Base-by-base conservation (phyloP, 2,797 vertebrate genomes). In the Clarias platycephalus region DNA sequence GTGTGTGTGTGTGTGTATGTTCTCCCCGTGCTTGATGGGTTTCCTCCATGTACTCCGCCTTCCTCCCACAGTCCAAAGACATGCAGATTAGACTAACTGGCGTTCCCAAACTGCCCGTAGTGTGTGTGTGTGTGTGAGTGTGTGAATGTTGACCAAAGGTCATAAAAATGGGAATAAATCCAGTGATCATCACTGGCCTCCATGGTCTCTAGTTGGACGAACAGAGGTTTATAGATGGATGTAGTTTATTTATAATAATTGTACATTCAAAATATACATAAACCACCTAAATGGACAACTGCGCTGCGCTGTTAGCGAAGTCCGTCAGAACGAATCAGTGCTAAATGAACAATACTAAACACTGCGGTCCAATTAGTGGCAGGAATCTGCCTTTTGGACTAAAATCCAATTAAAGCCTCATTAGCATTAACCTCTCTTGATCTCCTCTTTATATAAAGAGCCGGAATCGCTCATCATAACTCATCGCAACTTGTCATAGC, bases 351-450 rank as follows among this genome's bases (percentile, higher is more conserved):
- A 63, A 26, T 78, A 10, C 64, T 28, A 13, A 83, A 72, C 66
- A 58, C n/a, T 5, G n/a, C 60, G 44, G n/a, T 60, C 3, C 62
- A 80, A 82, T 83, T 60, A 67, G 44, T 44, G 28, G 57, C n/a
- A 0, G 5, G 22, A 78, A 86, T 58, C 85, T 74, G 58, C 22
- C 74, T 86, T 86, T 83, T 74, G 49, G 71, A 83, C 63, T 71
- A 76, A 70, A 67, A 74, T 87, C 37, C 83, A 83, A 74, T 85
- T 82, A 82, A 77, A 79, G 13, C 53, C 34, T 76, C 66, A 85
- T 88, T 82, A 87, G 80, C 83, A 67, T 81, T 81, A 82, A 76
- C 53, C 84, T 68, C 26, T 82, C 83, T 83, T 83, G 84, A 82
- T 85, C 83, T 87, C 4, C 9, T 13, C 84, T 86, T 57, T 83